Evolutionary conservation across 2,888 invertebrate species (phyloP), one percentile per base, ranked within the genome.

Genomic region (Thyatira batis): DNA sequence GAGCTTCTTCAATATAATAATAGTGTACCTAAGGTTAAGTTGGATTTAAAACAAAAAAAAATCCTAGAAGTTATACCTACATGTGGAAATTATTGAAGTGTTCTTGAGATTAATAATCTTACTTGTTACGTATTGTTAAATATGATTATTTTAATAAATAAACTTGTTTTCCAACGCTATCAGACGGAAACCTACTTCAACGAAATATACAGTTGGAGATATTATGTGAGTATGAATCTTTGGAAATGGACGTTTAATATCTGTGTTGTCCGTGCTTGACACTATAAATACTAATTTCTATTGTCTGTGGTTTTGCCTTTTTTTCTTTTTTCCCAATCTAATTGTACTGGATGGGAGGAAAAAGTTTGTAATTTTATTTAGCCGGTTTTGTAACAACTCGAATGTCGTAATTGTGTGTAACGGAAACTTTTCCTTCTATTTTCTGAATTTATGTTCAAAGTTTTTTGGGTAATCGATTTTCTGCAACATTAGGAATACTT

Each of bases 181-280:
- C 87, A 91, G 90, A 85, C 87, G 89, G 89, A 90, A 87, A 76
- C 80, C 60, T 88, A 87, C 87, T 89, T 81, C 89, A 89, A 87
- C 77, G 88, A 89, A 73, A 80, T 90, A 76, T 90, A 89, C 85
- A 89, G 87, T 80, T 90, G 90, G 89, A 74, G 87, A 55, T 89
- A 89, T 68, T 89, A 89, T 69, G 90, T 90, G 71, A 89, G 90
- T 89, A 89, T 77, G 49, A 61, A 63, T 62, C 64, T 63, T 58
- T 53, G 44, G 44, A 57, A 54, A 52, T 58, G 46, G 17, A 28
- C 13, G 8, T 58, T 49, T 51, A 5, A 49, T 46, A 56, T 50
- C 27, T 61, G 58, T 52, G 58, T 58, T 61, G 53, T 52, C 57
- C 59, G 43, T 45, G 28, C 21, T 23, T 51, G 46, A 20, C 39